Conservation (phyloP, 2,113 vertebrate species). For the Nannospalax galili region DNA sequence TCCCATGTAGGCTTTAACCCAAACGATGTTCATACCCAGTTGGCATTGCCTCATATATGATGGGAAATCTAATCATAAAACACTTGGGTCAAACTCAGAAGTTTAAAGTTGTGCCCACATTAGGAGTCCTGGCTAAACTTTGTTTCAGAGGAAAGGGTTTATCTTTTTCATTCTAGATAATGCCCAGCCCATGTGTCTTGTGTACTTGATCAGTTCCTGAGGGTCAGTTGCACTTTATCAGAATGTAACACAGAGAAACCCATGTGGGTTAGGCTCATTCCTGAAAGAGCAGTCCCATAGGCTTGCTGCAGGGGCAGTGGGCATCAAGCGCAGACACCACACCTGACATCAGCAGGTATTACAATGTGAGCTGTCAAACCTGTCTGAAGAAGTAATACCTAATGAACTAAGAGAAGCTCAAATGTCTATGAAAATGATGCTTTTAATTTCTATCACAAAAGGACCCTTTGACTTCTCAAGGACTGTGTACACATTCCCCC, state of each 20-base stretch:
- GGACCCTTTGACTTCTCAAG: neutral
- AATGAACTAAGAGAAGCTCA: neutral
- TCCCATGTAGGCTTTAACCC: neutral
- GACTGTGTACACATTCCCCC: neutral
- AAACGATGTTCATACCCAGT: neutral
- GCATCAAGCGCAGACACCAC: neutral
- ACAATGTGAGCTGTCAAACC: neutral
- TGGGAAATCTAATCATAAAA: neutral
- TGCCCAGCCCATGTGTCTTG: fast-evolving
- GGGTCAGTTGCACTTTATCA: neutral
- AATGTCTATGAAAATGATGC: neutral
- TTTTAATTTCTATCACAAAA: slow-evolving; percentile 35
- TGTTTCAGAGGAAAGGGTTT: neutral
- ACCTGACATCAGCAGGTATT: neutral
- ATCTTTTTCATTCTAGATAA: neutral
- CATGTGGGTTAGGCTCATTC: neutral
- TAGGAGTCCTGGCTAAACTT: neutral
- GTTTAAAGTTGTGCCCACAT: neutral
- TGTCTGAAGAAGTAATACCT: slow-evolving; percentile 50
- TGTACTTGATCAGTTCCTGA: neutral
- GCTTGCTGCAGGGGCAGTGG: neutral
- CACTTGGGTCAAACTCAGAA: neutral
- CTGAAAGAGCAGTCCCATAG: neutral
- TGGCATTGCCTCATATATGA: neutral
- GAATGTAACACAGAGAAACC: neutral